Conservation (phyloP, 2,113 vertebrate genomes). For the Rhombomys opimus region DNA sequence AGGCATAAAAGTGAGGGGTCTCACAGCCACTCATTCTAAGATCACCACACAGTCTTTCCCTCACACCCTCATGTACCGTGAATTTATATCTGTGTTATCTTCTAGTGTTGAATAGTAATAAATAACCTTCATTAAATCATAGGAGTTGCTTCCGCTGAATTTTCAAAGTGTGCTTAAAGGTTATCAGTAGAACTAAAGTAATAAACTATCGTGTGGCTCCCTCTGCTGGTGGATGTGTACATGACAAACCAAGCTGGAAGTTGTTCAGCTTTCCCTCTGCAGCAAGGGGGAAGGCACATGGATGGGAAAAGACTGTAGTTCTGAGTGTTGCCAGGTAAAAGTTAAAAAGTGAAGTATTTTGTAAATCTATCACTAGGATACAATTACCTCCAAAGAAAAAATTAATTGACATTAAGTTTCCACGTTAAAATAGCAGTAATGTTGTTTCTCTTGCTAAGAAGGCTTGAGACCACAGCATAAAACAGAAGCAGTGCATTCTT, state of each 20-base stretch:
- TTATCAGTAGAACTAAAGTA: background rate
- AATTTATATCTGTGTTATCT: background rate
- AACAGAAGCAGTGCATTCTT: background rate
- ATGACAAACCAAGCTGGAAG: background rate
- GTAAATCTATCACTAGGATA: background rate
- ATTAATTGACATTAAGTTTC: background rate
- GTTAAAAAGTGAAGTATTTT: background rate
- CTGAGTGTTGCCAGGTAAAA: background rate
- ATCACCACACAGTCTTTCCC: background rate
- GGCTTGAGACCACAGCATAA: background rate
- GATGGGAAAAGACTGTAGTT: background rate
- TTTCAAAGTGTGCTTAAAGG: background rate
- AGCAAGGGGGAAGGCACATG: background rate
- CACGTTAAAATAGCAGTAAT: background rate
- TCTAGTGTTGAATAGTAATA: background rate
- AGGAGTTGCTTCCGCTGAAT: conserved; percentile 12
- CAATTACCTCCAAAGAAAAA: background rate
- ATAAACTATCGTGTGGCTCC: conserved; percentile 77
- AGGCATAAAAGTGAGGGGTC: background rate
- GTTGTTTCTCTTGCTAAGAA: background rate
- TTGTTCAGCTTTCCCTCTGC: background rate
- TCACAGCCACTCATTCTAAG: background rate
- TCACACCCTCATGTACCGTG: background rate
- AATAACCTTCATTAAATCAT: background rate
- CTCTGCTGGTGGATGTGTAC: conserved; percentile 73